A percentile compares a stretch with the other conserved stretches of the same genome.
Conservation (phyloP, 2,797 vertebrate species). For the Peromyscus attwateri region DNA sequence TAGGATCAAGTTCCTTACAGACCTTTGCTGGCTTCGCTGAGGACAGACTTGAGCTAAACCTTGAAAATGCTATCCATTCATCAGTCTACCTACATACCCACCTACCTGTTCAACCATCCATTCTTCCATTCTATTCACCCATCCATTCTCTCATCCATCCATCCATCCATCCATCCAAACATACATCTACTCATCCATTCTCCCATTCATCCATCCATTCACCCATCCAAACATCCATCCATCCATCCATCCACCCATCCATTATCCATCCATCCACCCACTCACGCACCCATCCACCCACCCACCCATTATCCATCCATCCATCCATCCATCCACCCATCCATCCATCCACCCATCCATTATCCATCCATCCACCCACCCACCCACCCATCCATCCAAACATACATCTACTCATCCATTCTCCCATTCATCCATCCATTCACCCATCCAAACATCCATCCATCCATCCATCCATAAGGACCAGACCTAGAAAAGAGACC, state of each 20-base stretch:
- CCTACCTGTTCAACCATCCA: not conserved
- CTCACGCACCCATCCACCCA: not conserved
- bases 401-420: too few relatives aligned
- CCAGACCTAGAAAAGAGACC: not conserved
- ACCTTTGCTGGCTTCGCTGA: not conserved
- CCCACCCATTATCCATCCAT: too few relatives aligned
- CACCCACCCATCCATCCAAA: not conserved
- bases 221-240: not conserved
- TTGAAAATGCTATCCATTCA: not conserved
- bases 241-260: too few relatives aligned
- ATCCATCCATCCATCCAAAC: not conserved
- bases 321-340: too few relatives aligned
- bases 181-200: not conserved
- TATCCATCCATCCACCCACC: too few relatives aligned
- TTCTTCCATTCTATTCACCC: too few relatives aligned
- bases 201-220: not conserved
- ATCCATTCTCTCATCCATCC: not conserved
- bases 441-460: too few relatives aligned
- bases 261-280: not conserved
- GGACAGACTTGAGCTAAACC: not conserved
- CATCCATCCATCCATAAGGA: too few relatives aligned
- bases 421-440: too few relatives aligned
- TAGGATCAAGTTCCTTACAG: not conserved
- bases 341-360: too few relatives aligned
- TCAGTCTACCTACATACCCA: accelerated